These are phyloP conservation scores for Poeciliopsis paucimaculata DNA, from an alignment of 2,797 vertebrate species.

Conservation along the genomic window DNA sequence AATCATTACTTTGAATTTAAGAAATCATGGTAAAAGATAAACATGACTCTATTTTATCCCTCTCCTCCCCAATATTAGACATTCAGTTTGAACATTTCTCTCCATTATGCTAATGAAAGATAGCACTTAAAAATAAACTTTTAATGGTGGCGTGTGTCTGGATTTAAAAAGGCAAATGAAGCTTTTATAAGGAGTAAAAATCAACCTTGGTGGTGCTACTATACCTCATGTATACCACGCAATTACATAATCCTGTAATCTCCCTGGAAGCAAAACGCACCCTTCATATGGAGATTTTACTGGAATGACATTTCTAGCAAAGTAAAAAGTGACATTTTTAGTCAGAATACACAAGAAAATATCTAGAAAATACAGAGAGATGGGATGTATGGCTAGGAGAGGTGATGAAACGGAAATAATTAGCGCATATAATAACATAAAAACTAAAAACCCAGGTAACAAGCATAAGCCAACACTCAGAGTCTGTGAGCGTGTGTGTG, in stretches of 20 bases:
- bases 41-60: too few relatives aligned
- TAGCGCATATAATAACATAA: background rate
- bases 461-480: constrained; percentile 11
- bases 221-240: constrained; percentile 36
- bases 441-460: background rate
- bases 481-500: constrained; percentile 14
- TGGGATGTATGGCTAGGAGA: background rate
- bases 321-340: constrained; percentile 26
- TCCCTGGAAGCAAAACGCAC: constrained; percentile 40
- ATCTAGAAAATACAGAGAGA: background rate
- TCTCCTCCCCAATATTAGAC: background rate
- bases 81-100: background rate
- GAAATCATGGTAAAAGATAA: too few relatives aligned
- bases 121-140: background rate
- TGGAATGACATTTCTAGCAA: constrained; percentile 26
- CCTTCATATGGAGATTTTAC: constrained; percentile 43
- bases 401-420: background rate
- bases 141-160: background rate
- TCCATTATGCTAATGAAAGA: background rate
- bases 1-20: too few relatives aligned
- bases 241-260: constrained; percentile 62
- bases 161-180: constrained; percentile 14
- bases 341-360: constrained; percentile 11
- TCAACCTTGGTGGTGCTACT: constrained; percentile 23
- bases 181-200: constrained; percentile 16